Evolutionary conservation across 2,888 invertebrate species (phyloP), one percentile per base, ranked within the genome.

Genomic region (Hypomecis punctinalis): DNA sequence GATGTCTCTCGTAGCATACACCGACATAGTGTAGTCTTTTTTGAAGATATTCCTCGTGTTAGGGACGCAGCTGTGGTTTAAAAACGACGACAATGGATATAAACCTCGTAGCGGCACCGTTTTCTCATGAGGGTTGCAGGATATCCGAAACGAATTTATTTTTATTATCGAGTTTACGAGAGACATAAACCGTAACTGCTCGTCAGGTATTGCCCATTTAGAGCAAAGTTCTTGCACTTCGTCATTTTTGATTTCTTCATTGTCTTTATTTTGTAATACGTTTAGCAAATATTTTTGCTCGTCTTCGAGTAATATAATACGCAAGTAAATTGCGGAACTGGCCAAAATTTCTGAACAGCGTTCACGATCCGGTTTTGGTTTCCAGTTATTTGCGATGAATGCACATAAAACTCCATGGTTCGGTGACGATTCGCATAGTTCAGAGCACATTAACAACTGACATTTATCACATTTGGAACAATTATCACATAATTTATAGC

Each of bases 41-140:
- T 91, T 93, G 71, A 95, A 96, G 11, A 93, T 88, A 76, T 95
- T 95, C 66, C 94, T 93, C 0, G 95, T 95, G 78, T 96, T 96
- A 4, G 96, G 96, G 35, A 90, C 79, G 79, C 96, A 96, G 63
- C 91, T 93, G 77, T 96, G 96, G 84, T 96, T 96, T 70, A 95
- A 88, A 68, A 96, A 90, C 43, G 95, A 93, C 5, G 94, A 94
- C 67, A 95, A 79, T 0, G 95, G 95, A 82, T 94, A 96, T 45
- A 96, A 83, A 10, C 95, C 96, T 56, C 95, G 88, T 57, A 95
- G 79, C 64, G 91, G 91, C 51, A 91, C 77, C 56, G 76, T 85
- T 40, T 82, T 88, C 68, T 77, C 83, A 36, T 77, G 79, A 37
- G 66, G 35, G 42, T 74, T 75, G 37, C 75, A 84, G 51, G 91